Evolutionary conservation across 2,888 invertebrate genomes (phyloP).

Genomic region (Cremastobaeus sp.): DNA sequence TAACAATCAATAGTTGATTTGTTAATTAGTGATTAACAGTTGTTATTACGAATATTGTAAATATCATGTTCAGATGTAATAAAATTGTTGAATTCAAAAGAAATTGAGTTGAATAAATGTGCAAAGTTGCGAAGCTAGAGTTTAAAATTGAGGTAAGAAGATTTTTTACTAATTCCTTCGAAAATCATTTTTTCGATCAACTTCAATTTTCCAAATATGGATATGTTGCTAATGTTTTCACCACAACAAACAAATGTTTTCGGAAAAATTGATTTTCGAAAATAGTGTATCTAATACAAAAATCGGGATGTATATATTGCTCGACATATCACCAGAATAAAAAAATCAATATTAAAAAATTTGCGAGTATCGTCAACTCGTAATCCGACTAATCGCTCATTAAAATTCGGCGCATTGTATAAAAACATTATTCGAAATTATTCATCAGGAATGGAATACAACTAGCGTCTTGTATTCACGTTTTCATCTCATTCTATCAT

Average conservation of each 20-base stretch:
- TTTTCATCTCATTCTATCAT: conserved; percentile 53
- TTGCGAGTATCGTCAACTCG: conserved; percentile 43
- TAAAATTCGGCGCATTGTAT: conserved; percentile 33
- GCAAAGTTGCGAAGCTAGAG: conserved; percentile 28
- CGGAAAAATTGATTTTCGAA: conserved; percentile 51
- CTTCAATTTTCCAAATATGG: too few species aligned
- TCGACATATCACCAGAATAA: conserved; percentile 39
- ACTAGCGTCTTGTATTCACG: conserved; percentile 47
- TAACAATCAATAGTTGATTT: too few species aligned
- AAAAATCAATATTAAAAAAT: conserved; percentile 18
- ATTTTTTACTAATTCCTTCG: conserved; percentile 47
- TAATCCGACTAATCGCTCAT: conserved; percentile 54
- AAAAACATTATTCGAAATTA: conserved; percentile 32
- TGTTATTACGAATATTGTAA: conserved; percentile 4
- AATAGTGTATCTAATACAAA: conserved; percentile 35
- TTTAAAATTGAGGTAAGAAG: conserved; percentile 51
- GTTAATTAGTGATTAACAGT: conserved; percentile 1
- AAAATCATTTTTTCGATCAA: conserved; percentile 42
- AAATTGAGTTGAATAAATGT: conserved; percentile 26
- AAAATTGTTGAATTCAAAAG: conserved; percentile 6
- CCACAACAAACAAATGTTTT: neutral
- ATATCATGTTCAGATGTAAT: conserved; percentile 15
- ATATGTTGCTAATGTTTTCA: neutral
- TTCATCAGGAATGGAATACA: conserved; percentile 38
- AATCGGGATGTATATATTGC: conserved; percentile 23